Percentiles rank a stretch among this genome's conserved stretches.
Evolutionary conservation across 1,140 invertebrate genomes (phyloP).

Genomic region (Brevipalpus yothersi): DNA sequence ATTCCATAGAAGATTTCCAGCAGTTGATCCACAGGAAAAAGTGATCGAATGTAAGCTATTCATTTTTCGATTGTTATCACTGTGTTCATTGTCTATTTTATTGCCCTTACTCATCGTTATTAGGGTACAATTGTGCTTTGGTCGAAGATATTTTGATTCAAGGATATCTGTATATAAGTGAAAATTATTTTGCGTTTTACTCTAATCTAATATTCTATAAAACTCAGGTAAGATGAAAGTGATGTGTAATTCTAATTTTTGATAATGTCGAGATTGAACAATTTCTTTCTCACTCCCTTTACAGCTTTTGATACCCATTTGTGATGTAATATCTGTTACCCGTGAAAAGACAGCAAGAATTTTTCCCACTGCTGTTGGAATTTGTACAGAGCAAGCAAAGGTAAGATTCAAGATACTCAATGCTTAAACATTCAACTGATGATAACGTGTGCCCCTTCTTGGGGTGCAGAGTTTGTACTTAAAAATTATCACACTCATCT

Average conservation of each 20-base stretch:
- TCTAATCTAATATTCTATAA: conserved; percentile 81
- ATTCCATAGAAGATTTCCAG: conserved; percentile 11
- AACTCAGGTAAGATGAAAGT: conserved; percentile 21
- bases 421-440: not conserved
- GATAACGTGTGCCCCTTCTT: not conserved
- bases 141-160: conserved; percentile 69
- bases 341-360: conserved; percentile 63
- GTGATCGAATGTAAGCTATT: conserved; percentile 10
- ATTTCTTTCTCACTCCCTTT: not conserved
- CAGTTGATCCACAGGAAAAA: conserved; percentile 10
- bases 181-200: conserved; percentile 81
- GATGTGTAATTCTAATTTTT: not conserved
- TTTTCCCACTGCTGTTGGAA: conserved; percentile 61
- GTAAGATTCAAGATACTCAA: conserved; percentile 11
- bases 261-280: not conserved
- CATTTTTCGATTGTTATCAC: not conserved
- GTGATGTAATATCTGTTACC: conserved; percentile 52
- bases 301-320: conserved; percentile 58
- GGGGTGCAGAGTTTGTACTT: not conserved
- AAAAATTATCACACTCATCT: not conserved
- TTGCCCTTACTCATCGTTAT: conserved; percentile 11
- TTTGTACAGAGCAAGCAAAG: conserved; percentile 51
- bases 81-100: not conserved
- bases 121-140: conserved; percentile 73
- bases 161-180: conserved; percentile 71